phyloP scores from a whole-genome alignment of 2,888 invertebrate genomes.

The Griposia aprilina region DNA sequence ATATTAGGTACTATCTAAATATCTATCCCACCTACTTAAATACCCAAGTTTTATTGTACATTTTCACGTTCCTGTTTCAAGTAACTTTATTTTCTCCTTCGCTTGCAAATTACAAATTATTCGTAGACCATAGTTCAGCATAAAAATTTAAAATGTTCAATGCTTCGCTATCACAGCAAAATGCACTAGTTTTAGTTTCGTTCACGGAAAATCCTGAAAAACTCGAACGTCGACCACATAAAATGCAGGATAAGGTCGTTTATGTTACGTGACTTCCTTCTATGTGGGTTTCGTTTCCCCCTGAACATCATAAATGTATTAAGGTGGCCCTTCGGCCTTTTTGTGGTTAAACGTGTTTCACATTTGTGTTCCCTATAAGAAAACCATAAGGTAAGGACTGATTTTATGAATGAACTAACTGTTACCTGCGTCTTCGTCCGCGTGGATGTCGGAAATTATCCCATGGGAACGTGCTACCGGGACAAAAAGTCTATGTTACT shows the following conservation, averaged over 20 bases:
- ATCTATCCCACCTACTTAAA: neutral
- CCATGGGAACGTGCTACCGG: no score
- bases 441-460: no score
- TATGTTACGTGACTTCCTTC: constrained; percentile 52
- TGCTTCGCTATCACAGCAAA: constrained; percentile 1
- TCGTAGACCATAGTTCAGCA: neutral
- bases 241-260: constrained; percentile 40
- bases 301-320: constrained; percentile 55
- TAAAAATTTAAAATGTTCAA: constrained; percentile 14
- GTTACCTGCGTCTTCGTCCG: no score
- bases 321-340: constrained; percentile 41
- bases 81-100: neutral
- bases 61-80: neutral
- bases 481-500: no score
- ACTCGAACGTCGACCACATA: constrained; percentile 23
- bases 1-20: neutral
- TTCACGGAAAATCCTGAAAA: constrained; percentile 14
- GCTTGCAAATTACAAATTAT: neutral
- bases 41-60: neutral
- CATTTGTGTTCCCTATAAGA: constrained; percentile 22
- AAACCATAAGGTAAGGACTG: constrained; percentile 7
- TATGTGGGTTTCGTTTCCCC: constrained; percentile 41
- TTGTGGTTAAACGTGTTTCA: constrained; percentile 31
- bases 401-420: neutral
- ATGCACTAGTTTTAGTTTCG: constrained; percentile 1